Percentiles rank a stretch among this genome's conserved stretches.
These are phyloP conservation scores for Biston stratarius DNA, from an alignment of 2,888 invertebrate genomes.

Conservation along the genomic window DNA sequence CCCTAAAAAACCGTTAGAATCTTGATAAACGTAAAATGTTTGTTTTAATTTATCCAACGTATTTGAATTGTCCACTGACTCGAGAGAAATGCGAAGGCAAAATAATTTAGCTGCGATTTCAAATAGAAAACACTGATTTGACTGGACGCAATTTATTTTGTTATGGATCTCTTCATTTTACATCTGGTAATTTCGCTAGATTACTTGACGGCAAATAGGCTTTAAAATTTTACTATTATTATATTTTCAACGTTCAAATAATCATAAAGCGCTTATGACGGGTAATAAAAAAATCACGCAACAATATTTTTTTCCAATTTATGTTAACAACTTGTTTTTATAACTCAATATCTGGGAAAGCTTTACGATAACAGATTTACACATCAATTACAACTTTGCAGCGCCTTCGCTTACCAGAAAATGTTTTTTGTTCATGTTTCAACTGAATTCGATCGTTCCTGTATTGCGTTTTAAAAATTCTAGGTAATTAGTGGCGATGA, in stretches of 20 bases:
- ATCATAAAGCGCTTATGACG: constrained; percentile 80
- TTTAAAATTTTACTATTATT: constrained; percentile 77
- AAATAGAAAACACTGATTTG: constrained; percentile 37
- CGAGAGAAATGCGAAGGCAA: constrained; percentile 25
- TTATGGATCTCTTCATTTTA: constrained; percentile 58
- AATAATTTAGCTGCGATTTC: constrained; percentile 33
- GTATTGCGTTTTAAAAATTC: constrained; percentile 30
- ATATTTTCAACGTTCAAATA: constrained; percentile 77
- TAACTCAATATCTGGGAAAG: constrained; percentile 74
- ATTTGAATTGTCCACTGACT: constrained; percentile 4
- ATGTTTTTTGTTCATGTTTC: constrained; percentile 36
- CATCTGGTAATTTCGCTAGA: constrained; percentile 64
- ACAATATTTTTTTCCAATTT: constrained; percentile 82
- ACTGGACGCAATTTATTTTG: constrained; percentile 54
- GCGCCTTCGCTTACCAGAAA: constrained; percentile 56
- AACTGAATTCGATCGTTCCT: constrained; percentile 29
- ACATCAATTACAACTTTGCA: constrained; percentile 74
- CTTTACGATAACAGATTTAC: constrained; percentile 76
- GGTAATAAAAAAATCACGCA: constrained; percentile 75
- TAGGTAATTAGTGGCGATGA: constrained; percentile 13
- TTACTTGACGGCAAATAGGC: constrained; percentile 70
- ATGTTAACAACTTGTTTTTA: constrained; percentile 81
- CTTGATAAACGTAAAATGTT: not conserved
- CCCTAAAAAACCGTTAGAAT: too few relatives aligned
- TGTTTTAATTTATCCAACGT: not conserved